Percentiles rank a stretch among this genome's conserved stretches.
Conservation (phyloP, 2,888 invertebrate species). For the Laspeyria flexula region DNA sequence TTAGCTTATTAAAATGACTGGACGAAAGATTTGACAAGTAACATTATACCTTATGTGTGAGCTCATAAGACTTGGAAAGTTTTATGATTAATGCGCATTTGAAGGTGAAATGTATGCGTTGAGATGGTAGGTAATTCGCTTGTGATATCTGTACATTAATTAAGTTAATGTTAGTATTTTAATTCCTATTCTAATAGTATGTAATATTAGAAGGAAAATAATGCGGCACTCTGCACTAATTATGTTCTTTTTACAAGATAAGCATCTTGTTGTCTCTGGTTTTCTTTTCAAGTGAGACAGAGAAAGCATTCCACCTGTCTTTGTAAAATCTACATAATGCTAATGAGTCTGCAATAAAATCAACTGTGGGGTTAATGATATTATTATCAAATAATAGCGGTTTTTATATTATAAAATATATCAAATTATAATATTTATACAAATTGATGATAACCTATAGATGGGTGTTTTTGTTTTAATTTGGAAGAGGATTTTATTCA, state of each 20-base stretch:
- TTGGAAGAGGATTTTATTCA: background rate
- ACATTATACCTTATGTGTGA: constrained; percentile 5
- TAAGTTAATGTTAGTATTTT: constrained; percentile 12
- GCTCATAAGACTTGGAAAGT: constrained; percentile 11
- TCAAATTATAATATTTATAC: background rate
- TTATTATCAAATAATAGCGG: background rate
- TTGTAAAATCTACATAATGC: background rate
- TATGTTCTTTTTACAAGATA: background rate
- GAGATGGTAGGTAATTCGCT: constrained; percentile 28
- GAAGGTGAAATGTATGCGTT: constrained; percentile 11
- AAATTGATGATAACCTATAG: background rate
- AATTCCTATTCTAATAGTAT: background rate
- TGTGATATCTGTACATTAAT: constrained; percentile 39
- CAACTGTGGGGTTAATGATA: background rate
- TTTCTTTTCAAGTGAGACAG: background rate
- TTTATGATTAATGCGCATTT: constrained; percentile 9
- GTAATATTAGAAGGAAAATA: background rate
- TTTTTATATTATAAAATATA: background rate
- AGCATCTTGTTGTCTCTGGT: background rate
- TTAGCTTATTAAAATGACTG: constrained; percentile 27
- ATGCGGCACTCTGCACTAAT: background rate
- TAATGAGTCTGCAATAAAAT: background rate
- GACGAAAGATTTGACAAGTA: constrained; percentile 7
- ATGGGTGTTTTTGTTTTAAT: background rate
- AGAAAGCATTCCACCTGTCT: background rate